Conservation (phyloP, 1,140 invertebrate genomes). For the Drosophila sp. region DNA sequence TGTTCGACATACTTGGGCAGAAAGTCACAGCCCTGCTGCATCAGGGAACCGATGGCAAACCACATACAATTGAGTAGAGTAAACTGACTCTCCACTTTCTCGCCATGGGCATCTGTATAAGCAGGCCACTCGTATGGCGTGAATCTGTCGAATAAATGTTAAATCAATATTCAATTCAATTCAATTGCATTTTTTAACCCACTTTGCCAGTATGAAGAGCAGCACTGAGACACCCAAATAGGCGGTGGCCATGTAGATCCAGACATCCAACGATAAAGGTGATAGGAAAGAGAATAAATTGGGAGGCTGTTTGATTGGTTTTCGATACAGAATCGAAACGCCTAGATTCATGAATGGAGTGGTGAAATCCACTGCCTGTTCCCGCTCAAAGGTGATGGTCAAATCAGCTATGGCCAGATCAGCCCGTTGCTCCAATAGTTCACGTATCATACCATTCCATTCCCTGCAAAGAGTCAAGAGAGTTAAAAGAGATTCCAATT, state of each 20-base stretch:
- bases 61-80: slow-evolving; percentile 96
- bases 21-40: slow-evolving; percentile 96
- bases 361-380: slow-evolving; percentile 95
- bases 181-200: slow-evolving; percentile 70
- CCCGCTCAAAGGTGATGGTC: slow-evolving; percentile 95
- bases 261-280: slow-evolving; percentile 96
- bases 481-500: background rate
- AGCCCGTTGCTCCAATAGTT: slow-evolving; percentile 94
- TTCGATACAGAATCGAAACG: slow-evolving; percentile 96
- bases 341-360: slow-evolving; percentile 98
- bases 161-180: background rate
- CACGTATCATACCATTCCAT: slow-evolving; percentile 98
- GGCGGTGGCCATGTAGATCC: slow-evolving; percentile 97
- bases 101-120: slow-evolving; percentile 89
- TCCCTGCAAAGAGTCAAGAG: slow-evolving; percentile 84
- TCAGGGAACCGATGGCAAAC: slow-evolving; percentile 97
- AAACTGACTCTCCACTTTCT: slow-evolving; percentile 95
- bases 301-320: slow-evolving; percentile 94
- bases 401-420: slow-evolving; percentile 96
- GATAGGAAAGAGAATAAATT: slow-evolving; percentile 97
- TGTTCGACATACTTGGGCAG: slow-evolving; percentile 90
- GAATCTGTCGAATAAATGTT: slow-evolving; percentile 86
- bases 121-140: slow-evolving; percentile 97
- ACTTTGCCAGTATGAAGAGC: slow-evolving; percentile 96
- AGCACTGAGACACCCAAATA: slow-evolving; percentile 96